Conservation (phyloP, 2,797 vertebrate genomes). For the Arremon aurantiirostris region DNA sequence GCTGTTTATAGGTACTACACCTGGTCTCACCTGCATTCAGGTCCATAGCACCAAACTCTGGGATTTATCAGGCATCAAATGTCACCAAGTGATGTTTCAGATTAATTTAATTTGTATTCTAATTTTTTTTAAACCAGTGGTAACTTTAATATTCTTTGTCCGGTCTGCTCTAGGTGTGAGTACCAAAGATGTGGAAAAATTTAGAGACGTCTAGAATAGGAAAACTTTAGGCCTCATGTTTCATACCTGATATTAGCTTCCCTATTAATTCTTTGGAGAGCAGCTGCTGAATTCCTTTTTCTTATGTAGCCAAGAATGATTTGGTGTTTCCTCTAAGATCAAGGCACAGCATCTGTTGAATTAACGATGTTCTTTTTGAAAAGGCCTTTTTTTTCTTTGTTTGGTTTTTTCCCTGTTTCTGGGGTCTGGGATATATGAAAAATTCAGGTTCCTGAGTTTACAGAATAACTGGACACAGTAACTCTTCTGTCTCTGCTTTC, state of each 20-base stretch:
- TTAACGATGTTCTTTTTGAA: not conserved
- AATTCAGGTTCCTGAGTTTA: not conserved
- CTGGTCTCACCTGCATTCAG: not conserved
- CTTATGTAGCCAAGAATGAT: not conserved
- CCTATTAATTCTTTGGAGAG: not conserved
- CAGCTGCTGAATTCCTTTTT: not conserved
- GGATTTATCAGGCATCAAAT: not conserved
- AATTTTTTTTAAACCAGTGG: accelerated
- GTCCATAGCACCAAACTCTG: not conserved
- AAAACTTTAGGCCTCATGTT: not conserved
- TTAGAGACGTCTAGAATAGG: not conserved
- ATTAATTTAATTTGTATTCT: not conserved
- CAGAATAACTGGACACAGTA: not conserved
- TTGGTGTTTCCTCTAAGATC: not conserved
- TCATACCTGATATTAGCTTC: not conserved
- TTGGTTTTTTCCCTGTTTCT: not conserved
- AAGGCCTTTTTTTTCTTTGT: not conserved
- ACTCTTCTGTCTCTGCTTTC: not conserved
- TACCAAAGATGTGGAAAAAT: not conserved
- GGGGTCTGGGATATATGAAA: not conserved
- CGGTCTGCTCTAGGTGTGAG: not conserved
- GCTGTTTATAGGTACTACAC: not conserved
- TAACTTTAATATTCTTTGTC: not conserved
- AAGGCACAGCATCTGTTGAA: not conserved
- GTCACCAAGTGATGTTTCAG: not conserved